These are phyloP conservation scores for Cepphus grylle DNA, from an alignment of 2,113 vertebrate species.

Conservation along the genomic window DNA sequence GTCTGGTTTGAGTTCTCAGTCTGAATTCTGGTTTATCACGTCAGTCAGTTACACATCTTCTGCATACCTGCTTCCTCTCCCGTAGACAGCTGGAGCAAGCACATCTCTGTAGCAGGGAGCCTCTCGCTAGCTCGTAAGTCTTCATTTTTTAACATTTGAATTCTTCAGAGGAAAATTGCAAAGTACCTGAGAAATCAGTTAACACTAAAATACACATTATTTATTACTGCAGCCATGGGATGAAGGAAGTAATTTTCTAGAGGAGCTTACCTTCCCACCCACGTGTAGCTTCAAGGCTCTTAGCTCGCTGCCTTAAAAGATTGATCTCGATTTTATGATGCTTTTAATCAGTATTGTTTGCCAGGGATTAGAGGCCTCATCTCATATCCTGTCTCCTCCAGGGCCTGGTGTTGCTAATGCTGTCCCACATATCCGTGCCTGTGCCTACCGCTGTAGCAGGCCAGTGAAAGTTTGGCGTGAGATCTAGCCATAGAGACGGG, in stretches of 20 bases:
- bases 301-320: conserved; percentile 12
- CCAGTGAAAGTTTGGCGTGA: not conserved
- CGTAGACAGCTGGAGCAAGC: not conserved
- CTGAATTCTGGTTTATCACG: not conserved
- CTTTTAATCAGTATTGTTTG: conserved; percentile 41
- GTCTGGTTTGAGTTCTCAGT: not conserved
- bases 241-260: not conserved
- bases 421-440: not conserved
- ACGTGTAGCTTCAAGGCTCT: not conserved
- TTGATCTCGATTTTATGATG: conserved; percentile 47
- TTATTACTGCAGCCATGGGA: not conserved
- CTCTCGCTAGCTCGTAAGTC: not conserved
- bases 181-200: not conserved
- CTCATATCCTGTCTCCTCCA: not conserved
- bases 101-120: not conserved
- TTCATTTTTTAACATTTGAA: not conserved
- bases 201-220: not conserved
- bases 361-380: conserved; percentile 5
- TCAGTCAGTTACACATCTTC: not conserved
- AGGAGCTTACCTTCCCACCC: not conserved
- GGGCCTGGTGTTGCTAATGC: not conserved
- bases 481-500: not conserved
- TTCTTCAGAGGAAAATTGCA: not conserved
- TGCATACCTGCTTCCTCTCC: not conserved
- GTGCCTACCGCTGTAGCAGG: not conserved